These are phyloP conservation scores for Pterostichus niger DNA, from an alignment of 2,888 invertebrate genomes.

Conservation along the genomic window DNA sequence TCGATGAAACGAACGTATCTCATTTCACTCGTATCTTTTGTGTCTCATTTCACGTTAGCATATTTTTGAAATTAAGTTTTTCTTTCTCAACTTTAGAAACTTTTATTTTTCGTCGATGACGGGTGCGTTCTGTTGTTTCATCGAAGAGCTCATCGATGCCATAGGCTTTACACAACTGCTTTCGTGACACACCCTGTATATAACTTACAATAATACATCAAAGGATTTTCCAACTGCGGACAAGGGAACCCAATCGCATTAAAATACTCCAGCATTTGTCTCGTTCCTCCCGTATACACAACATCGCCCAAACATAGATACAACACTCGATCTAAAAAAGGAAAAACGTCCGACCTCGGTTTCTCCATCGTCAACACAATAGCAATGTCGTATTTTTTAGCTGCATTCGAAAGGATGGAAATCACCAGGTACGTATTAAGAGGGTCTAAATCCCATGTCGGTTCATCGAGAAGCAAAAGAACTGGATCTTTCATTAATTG, in stretches of 20 bases:
- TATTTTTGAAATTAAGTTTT: no score
- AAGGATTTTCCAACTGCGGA: slow-evolving; percentile 96
- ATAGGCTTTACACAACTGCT: no score
- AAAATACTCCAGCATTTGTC: slow-evolving; percentile 96
- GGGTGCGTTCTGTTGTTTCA: no score
- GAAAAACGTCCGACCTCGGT: slow-evolving; percentile 96
- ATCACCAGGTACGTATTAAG: slow-evolving; percentile 96
- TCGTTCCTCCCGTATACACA: slow-evolving; percentile 94
- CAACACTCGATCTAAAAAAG: slow-evolving; percentile 94
- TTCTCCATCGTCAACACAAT: slow-evolving; percentile 96
- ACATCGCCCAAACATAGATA: slow-evolving; percentile 95
- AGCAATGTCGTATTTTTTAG: slow-evolving; percentile 94
- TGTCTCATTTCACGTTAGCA: no score
- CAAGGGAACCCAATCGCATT: slow-evolving; percentile 97
- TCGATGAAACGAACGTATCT: no score
- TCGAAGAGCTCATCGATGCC: no score
- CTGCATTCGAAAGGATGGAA: slow-evolving; percentile 93
- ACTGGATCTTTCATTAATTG: slow-evolving; percentile 97
- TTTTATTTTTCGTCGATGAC: no score
- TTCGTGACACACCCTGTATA: no score
- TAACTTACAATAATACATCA: slow-evolving; percentile 97
- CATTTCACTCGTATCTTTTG: no score
- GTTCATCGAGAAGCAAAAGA: slow-evolving; percentile 93
- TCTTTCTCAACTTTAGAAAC: no score
- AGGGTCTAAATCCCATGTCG: slow-evolving; percentile 96